Percentiles rank a stretch among this genome's conserved stretches.
phyloP scores from a whole-genome alignment of 2,888 invertebrate species.

The Pherbina coryleti region DNA sequence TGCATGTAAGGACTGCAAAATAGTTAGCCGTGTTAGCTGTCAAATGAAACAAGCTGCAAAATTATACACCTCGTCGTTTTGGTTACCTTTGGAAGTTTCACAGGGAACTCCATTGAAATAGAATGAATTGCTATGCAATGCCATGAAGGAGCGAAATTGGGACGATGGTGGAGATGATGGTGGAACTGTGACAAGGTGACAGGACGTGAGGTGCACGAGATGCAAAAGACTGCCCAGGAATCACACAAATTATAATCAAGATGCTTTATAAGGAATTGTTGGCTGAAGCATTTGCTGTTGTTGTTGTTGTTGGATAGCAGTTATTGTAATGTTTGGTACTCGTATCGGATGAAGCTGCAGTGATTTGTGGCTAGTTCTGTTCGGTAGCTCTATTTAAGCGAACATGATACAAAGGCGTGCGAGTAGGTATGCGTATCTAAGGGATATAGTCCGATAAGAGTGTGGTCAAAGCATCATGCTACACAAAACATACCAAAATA shows the following conservation, averaged over 20 bases:
- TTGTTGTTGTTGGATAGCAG: neutral
- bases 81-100: conserved; percentile 18
- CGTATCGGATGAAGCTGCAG: conserved; percentile 10
- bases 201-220: neutral
- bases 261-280: conserved; percentile 36
- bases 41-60: conserved; percentile 50
- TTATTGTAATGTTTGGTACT: neutral
- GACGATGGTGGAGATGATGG: neutral
- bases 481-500: neutral
- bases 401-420: conserved; percentile 31
- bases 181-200: neutral
- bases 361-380: conserved; percentile 33
- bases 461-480: neutral
- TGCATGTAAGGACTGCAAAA: conserved; percentile 35
- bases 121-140: neutral
- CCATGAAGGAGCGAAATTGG: neutral
- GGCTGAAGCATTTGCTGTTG: conserved; percentile 2
- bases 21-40: conserved; percentile 51
- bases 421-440: conserved; percentile 1
- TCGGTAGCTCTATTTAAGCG: conserved; percentile 25
- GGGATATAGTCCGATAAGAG: conserved; percentile 5
- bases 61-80: conserved; percentile 48
- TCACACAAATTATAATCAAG: conserved; percentile 42
- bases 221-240: conserved; percentile 35
- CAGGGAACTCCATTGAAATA: conserved; percentile 2